Base-by-base conservation (phyloP, 1,140 invertebrate genomes). In the Samia ricini region DNA sequence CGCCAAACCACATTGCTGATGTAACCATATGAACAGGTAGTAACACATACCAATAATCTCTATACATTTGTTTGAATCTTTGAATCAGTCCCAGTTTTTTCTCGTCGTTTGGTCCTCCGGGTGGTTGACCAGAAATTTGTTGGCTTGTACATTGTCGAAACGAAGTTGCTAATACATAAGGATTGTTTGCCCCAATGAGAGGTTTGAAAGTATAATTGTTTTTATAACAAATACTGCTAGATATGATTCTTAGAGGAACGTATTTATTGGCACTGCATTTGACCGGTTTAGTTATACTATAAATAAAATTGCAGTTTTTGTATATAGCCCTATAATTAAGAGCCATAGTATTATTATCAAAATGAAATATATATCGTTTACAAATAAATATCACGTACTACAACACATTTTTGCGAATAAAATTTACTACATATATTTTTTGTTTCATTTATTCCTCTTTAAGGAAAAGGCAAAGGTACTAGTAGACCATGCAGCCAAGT, bases 41-140 rank as follows among this genome's bases (percentile, higher is more conserved):
- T 33, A 98, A 81, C 61, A 99, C 94, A 90, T 98, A 98, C 95
- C 98, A 99, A 90, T 99, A 98, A 81, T 98, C 95, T 86, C 95
- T 96, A 77, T 96, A 96, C 94, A 98, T 96, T 77, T 95, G 91
- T 87, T 98, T 99, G 87, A 99, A 98, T 76, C 93, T 94, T 76
- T 96, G 93, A 79, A 97, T 95, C 10, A 98, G 72, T 4, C 94
- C 91, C 23, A 91, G 69, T 72, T 95, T 94, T 23, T 75, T 74
- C 93, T 93, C 63, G 93, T 93, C 63, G 93, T 93, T 57, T 54
- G 68, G 54, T 51, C 77, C 73, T 56, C 66, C 59, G 18, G 71
- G 56, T 8, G 72, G 54, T 23, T 69, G 72, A 51, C 61, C 56
- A 4, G 50, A 56, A 49, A 59, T 62, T 23, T 23, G 60, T 71